Base-by-base conservation (phyloP, 2,797 vertebrate species). In the Pangasius sanitwongsei region DNA sequence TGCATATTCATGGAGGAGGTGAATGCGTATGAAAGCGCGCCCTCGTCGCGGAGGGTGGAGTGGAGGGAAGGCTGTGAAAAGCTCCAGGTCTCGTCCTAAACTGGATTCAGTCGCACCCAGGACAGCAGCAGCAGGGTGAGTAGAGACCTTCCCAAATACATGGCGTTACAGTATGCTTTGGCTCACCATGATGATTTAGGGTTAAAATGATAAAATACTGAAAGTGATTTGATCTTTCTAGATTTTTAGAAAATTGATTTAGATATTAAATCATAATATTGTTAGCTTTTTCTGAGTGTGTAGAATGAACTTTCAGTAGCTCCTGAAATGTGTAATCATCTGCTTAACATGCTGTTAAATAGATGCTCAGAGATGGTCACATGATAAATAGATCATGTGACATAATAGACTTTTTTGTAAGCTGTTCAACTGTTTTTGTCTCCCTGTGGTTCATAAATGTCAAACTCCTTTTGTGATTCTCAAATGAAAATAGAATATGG, bases 1-100 rank as follows among this genome's bases (percentile, higher is more conserved):
- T 90, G 90, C 59, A 90, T 91, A 90, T 92, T 89, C 86, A 92
- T 88, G 50, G 59, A 15, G 55, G 61, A 48, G 82, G 67, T 67
- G 61, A 74, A 85, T 86, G 57, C 28, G 44, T 53, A 82, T 69
- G 53, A 41, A 61, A 82, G 34, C 11, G 11, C 34, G 5, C 55
- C 31, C 78, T 37, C 0, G 31, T 63, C 6, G 18, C 83, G 41
- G 4, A 59, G 87, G 89, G 89, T 83, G 91, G 90, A 90, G 90
- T 88, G 81, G 3, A 70, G 2, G 12, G 12, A 85, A 44, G 80
- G n/a, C 55, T 63, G 25, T 78, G 87, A 92, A 91, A 90, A 88
- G 85, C 88, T 44, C n/a, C 53, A 25, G 28, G 61, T 83, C 31
- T 6, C 77, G 8, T 63, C 7, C 20, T 18, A 61, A 63, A 44